phyloP scores from a whole-genome alignment of 53 echinoderm and acorn worm genomes.

The Glandiceps talaboti region DNA sequence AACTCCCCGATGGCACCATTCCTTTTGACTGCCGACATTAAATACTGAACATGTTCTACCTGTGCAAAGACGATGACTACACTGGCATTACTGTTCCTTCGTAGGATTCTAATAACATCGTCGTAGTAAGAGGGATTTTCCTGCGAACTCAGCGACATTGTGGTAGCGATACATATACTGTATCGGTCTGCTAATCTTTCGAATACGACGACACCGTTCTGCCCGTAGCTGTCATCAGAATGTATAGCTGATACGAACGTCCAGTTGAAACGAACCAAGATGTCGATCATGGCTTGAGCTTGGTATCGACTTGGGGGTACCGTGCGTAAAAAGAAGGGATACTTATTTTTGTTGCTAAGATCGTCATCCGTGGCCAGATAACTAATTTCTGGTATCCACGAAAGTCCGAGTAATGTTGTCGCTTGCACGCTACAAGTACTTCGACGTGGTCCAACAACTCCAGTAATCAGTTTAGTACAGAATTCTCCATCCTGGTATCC shows the following conservation, averaged over 20 bases:
- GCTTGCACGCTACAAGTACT: constrained; percentile 82
- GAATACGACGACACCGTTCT: constrained; percentile 70
- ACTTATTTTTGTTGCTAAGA: constrained; percentile 53
- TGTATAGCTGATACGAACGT: constrained; percentile 82
- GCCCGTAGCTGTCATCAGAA: constrained; percentile 86
- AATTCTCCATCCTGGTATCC: constrained; percentile 4
- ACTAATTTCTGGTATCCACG: constrained; percentile 76
- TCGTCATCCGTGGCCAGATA: constrained; percentile 90
- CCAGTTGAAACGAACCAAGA: constrained; percentile 64
- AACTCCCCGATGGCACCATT: constrained; percentile 38
- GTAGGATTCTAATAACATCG: constrained; percentile 32
- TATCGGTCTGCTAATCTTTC: constrained; percentile 18
- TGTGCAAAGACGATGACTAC: constrained; percentile 89
- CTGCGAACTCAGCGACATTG: constrained; percentile 38
- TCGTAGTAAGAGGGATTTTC: constrained; percentile 23
- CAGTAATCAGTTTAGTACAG: constrained; percentile 18
- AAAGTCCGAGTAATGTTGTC: constrained; percentile 69
- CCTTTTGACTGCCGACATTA: constrained; percentile 41
- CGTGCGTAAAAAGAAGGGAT: constrained; percentile 81
- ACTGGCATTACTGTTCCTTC: constrained; percentile 36
- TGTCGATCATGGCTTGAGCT: constrained; percentile 71
- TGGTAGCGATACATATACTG: constrained; percentile 60
- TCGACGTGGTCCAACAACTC: constrained; percentile 79
- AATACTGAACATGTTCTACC: constrained; percentile 55
- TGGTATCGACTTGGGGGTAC: constrained; percentile 80